Conservation (phyloP, 1,140 invertebrate species). For the Scaptomyza hsui region DNA sequence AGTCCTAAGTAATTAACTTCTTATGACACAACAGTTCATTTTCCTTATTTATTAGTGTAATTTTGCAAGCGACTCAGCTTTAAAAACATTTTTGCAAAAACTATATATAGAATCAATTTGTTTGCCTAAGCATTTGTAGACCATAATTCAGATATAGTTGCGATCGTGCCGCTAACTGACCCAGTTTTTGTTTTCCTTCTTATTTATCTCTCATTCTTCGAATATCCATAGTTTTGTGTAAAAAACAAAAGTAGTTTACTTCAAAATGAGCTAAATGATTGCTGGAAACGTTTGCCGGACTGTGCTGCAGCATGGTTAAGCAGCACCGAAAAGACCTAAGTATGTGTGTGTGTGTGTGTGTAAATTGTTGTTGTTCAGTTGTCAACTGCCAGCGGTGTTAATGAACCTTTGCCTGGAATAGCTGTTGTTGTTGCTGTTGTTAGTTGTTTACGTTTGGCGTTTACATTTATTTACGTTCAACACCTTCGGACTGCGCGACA, state of each 20-base stretch:
- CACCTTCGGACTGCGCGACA: slow-evolving; percentile 47
- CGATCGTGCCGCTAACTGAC: slow-evolving; percentile 47
- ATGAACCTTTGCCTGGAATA: slow-evolving; percentile 65
- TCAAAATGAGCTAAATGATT: slow-evolving; percentile 26
- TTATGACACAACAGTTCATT: no score
- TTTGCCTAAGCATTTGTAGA: slow-evolving; percentile 27
- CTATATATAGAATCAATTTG: slow-evolving; percentile 24
- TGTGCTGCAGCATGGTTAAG: background rate
- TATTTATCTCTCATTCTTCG: slow-evolving; percentile 27
- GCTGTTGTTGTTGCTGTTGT: slow-evolving; percentile 40
- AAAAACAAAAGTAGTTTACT: slow-evolving; percentile 57
- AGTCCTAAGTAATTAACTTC: no score
- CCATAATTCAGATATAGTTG: slow-evolving; percentile 5
- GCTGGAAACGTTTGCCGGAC: background rate
- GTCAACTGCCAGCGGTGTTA: slow-evolving; percentile 55
- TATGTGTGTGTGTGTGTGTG: no score
- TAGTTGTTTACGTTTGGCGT: slow-evolving; percentile 68
- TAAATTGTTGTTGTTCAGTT: slow-evolving; percentile 44
- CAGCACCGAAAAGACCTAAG: background rate
- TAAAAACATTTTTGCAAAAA: background rate
- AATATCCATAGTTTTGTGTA: slow-evolving; percentile 36
- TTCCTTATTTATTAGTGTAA: slow-evolving; percentile 3
- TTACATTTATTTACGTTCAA: slow-evolving; percentile 34
- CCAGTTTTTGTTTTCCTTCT: slow-evolving; percentile 46
- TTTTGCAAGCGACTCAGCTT: background rate